These are phyloP conservation scores for Gopherus evgoodei DNA, from an alignment of 2,113 vertebrate species.

Conservation along the genomic window DNA sequence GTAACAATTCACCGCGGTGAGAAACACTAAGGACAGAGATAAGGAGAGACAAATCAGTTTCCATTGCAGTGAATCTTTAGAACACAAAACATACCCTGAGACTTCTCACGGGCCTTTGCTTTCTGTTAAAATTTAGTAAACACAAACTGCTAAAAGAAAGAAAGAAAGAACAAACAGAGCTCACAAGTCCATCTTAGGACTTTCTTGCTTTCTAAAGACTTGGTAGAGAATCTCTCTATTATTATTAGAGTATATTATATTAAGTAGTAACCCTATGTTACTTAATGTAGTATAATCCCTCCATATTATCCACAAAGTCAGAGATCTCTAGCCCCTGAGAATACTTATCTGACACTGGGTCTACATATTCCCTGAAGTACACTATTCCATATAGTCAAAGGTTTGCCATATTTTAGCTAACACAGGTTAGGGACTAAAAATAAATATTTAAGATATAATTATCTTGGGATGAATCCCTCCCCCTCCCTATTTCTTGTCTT, in stretches of 20 bases:
- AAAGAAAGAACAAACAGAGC: background rate
- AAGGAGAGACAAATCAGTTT: background rate
- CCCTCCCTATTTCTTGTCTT: rapidly evolving
- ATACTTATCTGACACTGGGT: background rate
- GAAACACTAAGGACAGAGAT: conserved; percentile 81
- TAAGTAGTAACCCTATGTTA: background rate
- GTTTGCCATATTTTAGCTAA: background rate
- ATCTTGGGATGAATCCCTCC: background rate
- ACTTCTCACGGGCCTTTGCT: rapidly evolving
- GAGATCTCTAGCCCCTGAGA: background rate
- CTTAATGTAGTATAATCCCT: background rate
- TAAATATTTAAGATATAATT: background rate
- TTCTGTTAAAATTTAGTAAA: background rate
- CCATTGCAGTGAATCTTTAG: rapidly evolving
- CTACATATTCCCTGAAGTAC: background rate
- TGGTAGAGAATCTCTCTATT: background rate
- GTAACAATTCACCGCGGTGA: conserved; percentile 97
- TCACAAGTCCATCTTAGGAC: background rate
- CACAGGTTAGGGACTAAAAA: background rate
- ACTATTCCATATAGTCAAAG: background rate
- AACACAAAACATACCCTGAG: rapidly evolving
- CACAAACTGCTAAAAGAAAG: background rate
- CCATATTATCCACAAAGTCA: background rate
- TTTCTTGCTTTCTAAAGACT: background rate
- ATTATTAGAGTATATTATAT: background rate